Base-by-base conservation (phyloP, 1,140 invertebrate species). In the Stenopsyche tienmushanensis region DNA sequence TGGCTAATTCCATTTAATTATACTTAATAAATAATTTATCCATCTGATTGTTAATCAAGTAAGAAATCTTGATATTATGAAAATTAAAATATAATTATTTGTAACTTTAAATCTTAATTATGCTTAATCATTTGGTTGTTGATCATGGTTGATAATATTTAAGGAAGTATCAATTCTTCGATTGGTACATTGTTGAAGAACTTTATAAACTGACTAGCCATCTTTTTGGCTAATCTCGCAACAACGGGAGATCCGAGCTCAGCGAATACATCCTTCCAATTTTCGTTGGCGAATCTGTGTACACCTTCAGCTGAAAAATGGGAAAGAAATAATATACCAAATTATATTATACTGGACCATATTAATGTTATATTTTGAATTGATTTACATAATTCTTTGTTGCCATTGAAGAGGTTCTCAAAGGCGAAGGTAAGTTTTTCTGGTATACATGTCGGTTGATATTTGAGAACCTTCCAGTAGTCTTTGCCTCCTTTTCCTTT, bases 231-330 rank as follows among this genome's bases (percentile, higher is more conserved):
- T 50, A 78, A 72, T 0, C 72, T 73, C 13, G 72, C 65, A 5
- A 78, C 72, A 39, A 78, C 74, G 3, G 77, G 76, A 0, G 75
- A 74, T 39, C 77, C 73, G 47, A 78, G 72, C 44, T 79, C 77
- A 5, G 71, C 53, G 71, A 78, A 76, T 26, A 80, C 76, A 1
- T 73, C 73, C n/a, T 65, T 72, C 77, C 77, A 80, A 65, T 76
- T 77, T 17, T 49, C 26, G 67, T 80, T 79, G 0, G 77, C 77
- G 68, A 76, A 76, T 7, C 67, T 41, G 15, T 73, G 73, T 3
- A 79, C 57, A 0, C 71, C 55, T 7, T 77, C 71, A 21, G 78
- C 78, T 80, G 73, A n/a, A 72, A 74, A 10, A n/a, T n/a, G n/a
- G n/a, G n/a, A n/a, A n/a, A n/a, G n/a, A n/a, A n/a, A n/a, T 49